Percentiles rank a stretch among this genome's conserved stretches.
Conservation (phyloP, 1,140 invertebrate species). For the Macrobrachium rosenbergii region DNA sequence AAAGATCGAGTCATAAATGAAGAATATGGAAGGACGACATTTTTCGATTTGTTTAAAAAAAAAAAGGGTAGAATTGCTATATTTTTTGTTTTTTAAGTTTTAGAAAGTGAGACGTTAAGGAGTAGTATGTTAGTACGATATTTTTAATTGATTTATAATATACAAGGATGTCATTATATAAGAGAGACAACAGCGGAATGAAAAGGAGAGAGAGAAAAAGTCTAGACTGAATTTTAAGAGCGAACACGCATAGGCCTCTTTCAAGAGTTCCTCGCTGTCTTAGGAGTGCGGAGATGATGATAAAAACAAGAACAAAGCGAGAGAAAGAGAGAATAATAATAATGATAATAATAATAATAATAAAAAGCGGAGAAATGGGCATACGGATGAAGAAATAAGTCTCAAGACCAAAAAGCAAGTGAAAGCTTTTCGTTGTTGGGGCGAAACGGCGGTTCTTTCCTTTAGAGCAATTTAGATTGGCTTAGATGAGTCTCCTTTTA, state of each 20-base stretch:
- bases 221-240: not conserved
- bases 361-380: too few relatives aligned
- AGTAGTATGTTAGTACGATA: constrained; percentile 26
- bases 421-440: too few relatives aligned
- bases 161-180: not conserved
- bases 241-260: not conserved
- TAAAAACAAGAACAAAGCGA: too few relatives aligned
- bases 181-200: constrained; percentile 3
- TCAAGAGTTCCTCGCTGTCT: too few relatives aligned
- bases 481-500: too few relatives aligned
- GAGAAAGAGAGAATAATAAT: not conserved
- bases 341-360: not conserved
- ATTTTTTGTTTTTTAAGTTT: constrained; percentile 1
- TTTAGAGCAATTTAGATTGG: too few relatives aligned
- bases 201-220: not conserved
- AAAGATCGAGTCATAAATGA: constrained; percentile 42
- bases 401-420: too few relatives aligned
- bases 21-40: constrained; percentile 8
- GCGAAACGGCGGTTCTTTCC: too few relatives aligned
- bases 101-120: constrained; percentile 33
- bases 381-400: too few relatives aligned
- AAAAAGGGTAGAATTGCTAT: not conserved
- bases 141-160: not conserved
- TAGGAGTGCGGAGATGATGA: too few relatives aligned
- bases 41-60: constrained; percentile 22